Percentiles rank a stretch among this genome's conserved stretches.
These are phyloP conservation scores for Trialeurodes vaporariorum DNA, from an alignment of 1,140 invertebrate genomes.

Conservation along the genomic window DNA sequence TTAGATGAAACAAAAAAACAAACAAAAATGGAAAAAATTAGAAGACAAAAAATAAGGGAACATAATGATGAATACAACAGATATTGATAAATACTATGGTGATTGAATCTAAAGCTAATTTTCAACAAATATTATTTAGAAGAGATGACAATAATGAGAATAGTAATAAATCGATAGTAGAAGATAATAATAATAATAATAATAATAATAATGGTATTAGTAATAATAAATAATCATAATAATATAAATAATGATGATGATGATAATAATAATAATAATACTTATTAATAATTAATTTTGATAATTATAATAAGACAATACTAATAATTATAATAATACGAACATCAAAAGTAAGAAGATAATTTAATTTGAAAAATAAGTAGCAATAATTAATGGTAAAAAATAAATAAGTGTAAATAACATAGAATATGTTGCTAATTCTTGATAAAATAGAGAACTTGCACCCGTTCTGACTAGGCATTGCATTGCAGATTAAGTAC, in stretches of 20 bases:
- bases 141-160: background rate
- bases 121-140: background rate
- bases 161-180: background rate
- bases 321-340: background rate
- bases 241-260: background rate
- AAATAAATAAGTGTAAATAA: background rate
- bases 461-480: background rate
- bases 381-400: background rate
- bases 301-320: background rate
- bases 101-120: slow-evolving; percentile 1
- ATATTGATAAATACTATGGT: background rate
- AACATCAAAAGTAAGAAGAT: slow-evolving; percentile 1
- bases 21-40: background rate
- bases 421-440: background rate
- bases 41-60: background rate
- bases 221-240: background rate
- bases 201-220: background rate
- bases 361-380: background rate
- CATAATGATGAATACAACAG: background rate
- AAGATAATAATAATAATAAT: background rate
- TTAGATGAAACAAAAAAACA: background rate
- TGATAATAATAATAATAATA: background rate
- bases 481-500: background rate
- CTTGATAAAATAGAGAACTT: background rate
- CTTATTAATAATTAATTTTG: background rate